Evolutionary conservation across 2,888 invertebrate species (phyloP).

Genomic region (Meghimatium bilineatum): DNA sequence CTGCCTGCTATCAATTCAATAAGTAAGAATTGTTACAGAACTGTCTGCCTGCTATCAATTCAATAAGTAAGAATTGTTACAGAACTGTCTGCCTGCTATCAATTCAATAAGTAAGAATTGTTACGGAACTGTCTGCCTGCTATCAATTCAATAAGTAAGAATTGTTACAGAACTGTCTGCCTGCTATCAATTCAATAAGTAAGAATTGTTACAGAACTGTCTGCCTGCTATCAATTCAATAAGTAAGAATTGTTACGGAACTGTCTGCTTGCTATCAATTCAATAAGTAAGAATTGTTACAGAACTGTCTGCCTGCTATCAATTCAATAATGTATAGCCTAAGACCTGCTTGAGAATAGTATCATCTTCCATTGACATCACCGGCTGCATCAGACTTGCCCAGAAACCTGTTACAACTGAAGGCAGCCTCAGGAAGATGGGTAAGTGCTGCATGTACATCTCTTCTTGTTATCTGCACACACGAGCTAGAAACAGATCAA

Average conservation of each 20-base stretch:
- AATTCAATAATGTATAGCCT: not conserved
- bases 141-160: no score
- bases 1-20: no score
- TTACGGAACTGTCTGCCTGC: no score
- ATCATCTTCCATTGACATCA: slow-evolving; percentile 17
- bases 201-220: not conserved
- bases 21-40: no score
- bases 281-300: no score
- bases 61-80: not conserved
- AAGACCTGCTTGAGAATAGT: not conserved
- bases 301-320: not conserved
- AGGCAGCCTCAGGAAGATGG: slow-evolving; percentile 32
- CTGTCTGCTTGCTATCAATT: no score
- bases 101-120: not conserved
- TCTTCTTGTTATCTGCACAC: slow-evolving; percentile 16
- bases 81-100: not conserved
- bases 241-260: not conserved
- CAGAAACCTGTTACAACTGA: slow-evolving; percentile 34
- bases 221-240: not conserved
- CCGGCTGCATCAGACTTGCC: slow-evolving; percentile 24
- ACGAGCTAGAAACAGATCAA: not conserved
- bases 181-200: not conserved
- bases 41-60: not conserved
- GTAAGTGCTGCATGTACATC: slow-evolving; percentile 27
- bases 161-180: not conserved